Conservation (phyloP, 2,113 vertebrate species). For the Macroglossus sobrinus region DNA sequence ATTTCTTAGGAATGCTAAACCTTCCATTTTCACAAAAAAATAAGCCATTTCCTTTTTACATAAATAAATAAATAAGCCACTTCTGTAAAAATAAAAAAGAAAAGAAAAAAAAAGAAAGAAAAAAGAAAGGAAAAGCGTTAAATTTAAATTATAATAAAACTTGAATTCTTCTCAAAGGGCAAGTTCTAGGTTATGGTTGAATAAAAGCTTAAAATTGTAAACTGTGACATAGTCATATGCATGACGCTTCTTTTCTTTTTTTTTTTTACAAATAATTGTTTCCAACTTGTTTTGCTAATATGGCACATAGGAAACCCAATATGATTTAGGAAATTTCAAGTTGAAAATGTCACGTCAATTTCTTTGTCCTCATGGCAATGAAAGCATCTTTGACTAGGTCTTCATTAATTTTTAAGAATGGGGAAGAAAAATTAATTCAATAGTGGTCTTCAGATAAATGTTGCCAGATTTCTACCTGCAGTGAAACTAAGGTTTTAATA, state of each 20-base stretch:
- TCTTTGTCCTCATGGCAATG: not conserved
- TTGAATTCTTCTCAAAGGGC: slow-evolving; percentile 3
- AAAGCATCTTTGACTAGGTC: not conserved
- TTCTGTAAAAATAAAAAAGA: too few relatives aligned
- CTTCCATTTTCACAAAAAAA: not conserved
- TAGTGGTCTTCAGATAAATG: not conserved
- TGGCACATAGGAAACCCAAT: not conserved
- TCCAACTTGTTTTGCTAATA: not conserved
- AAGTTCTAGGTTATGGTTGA: not conserved
- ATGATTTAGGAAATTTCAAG: not conserved
- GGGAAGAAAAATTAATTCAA: not conserved
- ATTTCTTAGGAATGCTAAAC: not conserved
- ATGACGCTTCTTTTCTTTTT: not conserved
- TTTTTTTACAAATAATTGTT: not conserved
- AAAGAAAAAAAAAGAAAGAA: too few relatives aligned
- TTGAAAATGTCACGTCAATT: not conserved
- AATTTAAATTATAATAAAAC: not conserved
- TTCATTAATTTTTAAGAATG: not conserved
- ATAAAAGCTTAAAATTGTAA: not conserved
- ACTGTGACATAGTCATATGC: not conserved
- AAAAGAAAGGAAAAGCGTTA: not conserved
- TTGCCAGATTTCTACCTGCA: not conserved
- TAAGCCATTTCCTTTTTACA: not conserved
- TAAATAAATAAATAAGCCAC: too few relatives aligned
- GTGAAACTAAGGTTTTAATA: not conserved